Conservation (phyloP, 2,888 invertebrate species). For the Temnothorax rugatulus region DNA sequence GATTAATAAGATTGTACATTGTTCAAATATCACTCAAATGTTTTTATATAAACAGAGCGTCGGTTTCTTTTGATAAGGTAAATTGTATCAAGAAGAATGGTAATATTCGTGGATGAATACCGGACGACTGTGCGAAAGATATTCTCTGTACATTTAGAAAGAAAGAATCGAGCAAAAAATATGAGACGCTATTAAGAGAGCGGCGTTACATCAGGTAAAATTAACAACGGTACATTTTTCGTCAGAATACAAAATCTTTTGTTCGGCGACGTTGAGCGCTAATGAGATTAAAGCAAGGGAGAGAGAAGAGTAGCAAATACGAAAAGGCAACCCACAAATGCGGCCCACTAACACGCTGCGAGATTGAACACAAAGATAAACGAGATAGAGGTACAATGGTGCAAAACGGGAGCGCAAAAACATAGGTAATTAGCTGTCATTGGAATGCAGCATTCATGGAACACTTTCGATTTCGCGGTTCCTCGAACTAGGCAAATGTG, state of each 20-base stretch:
- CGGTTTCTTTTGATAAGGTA: not conserved
- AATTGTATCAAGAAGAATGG: not conserved
- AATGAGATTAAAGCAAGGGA: not conserved
- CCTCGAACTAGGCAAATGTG: not conserved
- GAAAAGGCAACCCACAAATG: not conserved
- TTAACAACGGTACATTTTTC: conserved; percentile 20
- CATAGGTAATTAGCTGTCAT: conserved; percentile 9
- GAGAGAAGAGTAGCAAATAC: not conserved
- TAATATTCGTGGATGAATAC: not conserved
- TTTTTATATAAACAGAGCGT: not conserved
- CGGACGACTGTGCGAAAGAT: not conserved
- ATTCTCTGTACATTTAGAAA: not conserved
- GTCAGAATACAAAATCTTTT: not conserved
- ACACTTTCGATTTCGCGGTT: conserved; percentile 31
- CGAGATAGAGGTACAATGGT: too few species aligned
- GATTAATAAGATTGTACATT: not conserved
- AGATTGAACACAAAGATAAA: conserved; percentile 4
- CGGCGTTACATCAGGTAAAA: not conserved
- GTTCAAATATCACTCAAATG: not conserved
- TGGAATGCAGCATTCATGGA: not conserved
- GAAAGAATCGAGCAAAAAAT: not conserved
- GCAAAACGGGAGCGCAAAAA: not conserved
- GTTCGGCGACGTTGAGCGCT: not conserved
- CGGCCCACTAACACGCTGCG: not conserved
- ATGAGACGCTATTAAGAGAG: not conserved